phyloP scores from a whole-genome alignment of 2,888 invertebrate genomes.

The Iphiclides podalirius region DNA sequence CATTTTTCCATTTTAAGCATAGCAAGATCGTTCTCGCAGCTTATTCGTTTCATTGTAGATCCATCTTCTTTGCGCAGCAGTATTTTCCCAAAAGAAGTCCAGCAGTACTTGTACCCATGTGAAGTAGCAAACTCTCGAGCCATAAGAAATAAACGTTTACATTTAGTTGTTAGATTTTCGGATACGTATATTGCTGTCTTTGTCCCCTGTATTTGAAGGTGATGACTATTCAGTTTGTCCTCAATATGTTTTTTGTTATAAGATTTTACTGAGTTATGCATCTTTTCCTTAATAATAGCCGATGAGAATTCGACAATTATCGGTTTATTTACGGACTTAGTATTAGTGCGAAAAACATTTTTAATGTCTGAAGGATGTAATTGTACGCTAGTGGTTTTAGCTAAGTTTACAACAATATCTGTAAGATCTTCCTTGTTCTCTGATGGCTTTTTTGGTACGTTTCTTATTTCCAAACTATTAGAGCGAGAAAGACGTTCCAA shows the following conservation, averaged over 20 bases:
- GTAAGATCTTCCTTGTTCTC: conserved; percentile 1
- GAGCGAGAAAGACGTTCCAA: not conserved
- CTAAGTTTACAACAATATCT: not conserved
- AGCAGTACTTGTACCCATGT: conserved; percentile 3
- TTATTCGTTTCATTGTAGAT: not conserved
- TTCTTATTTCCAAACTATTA: conserved; percentile 4
- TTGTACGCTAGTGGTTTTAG: not conserved
- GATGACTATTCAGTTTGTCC: not conserved
- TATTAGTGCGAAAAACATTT: not conserved
- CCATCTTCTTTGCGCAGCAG: not conserved
- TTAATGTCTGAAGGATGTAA: not conserved
- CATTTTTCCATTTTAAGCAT: not conserved
- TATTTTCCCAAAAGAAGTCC: not conserved
- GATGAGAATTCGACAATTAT: not conserved
- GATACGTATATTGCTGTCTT: not conserved
- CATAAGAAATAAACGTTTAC: not conserved
- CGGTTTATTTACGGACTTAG: not conserved
- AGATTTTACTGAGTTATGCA: not conserved
- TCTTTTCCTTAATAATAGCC: not conserved
- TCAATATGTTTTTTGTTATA: not conserved
- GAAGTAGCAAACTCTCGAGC: not conserved
- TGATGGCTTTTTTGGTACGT: not conserved
- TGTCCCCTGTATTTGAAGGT: not conserved
- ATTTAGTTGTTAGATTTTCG: conserved; percentile 1
- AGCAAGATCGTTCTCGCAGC: not conserved